Percentiles rank a stretch among this genome's conserved stretches.
phyloP scores from a whole-genome alignment of 2,797 vertebrate genomes.

The Cossypha polioptera region DNA sequence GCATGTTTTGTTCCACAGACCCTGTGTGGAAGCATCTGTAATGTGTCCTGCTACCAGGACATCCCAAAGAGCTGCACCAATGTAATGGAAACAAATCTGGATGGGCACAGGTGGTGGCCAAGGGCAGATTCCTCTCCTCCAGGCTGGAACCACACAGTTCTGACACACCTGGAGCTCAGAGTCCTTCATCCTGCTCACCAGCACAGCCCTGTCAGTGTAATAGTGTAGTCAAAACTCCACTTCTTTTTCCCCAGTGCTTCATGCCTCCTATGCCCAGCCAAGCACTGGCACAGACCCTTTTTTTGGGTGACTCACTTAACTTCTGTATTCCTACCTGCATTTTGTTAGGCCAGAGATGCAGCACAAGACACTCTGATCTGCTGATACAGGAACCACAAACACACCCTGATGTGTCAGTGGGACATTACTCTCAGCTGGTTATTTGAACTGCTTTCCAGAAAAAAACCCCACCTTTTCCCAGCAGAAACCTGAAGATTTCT shows the following conservation, averaged over 20 bases:
- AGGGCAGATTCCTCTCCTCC: background rate
- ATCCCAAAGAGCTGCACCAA: background rate
- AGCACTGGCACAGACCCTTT: background rate
- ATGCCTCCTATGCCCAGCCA: background rate
- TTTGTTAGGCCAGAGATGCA: background rate
- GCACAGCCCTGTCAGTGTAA: background rate
- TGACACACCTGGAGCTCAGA: background rate
- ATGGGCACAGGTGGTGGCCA: background rate
- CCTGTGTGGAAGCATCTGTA: fast-evolving
- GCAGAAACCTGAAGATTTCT: background rate
- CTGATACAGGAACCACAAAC: background rate
- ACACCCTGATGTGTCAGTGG: background rate
- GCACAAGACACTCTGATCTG: background rate
- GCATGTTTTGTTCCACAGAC: background rate
- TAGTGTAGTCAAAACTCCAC: fast-evolving
- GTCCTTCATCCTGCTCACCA: background rate
- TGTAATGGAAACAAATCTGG: background rate
- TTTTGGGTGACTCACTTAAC: background rate
- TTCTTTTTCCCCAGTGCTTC: background rate
- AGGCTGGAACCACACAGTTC: background rate
- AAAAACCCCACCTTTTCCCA: background rate
- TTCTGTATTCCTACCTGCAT: background rate
- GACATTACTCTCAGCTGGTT: background rate
- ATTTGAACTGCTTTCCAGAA: background rate
- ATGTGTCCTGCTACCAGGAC: fast-evolving